phyloP scores from a whole-genome alignment of 2,888 invertebrate genomes.

The Tachina grossa region DNA sequence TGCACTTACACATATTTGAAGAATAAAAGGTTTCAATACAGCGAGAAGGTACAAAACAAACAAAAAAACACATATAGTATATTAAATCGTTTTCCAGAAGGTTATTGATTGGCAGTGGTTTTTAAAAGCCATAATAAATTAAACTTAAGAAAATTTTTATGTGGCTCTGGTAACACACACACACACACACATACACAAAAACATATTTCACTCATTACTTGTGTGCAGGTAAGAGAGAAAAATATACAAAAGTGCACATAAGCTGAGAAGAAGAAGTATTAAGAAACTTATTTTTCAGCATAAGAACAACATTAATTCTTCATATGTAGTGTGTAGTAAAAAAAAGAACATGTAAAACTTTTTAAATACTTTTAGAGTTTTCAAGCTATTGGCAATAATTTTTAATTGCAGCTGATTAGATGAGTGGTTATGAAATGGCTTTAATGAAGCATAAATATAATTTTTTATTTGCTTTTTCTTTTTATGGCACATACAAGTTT shows the following conservation, averaged over 20 bases:
- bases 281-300: neutral
- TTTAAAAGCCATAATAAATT: slow-evolving; percentile 60
- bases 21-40: slow-evolving; percentile 25
- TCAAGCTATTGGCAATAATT: neutral
- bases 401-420: neutral
- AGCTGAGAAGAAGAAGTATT: neutral
- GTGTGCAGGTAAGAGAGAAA: neutral
- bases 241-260: neutral
- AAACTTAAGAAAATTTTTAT: slow-evolving; percentile 20
- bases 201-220: slow-evolving; percentile 24
- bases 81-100: slow-evolving; percentile 27
- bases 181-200: neutral
- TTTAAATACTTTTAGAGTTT: neutral
- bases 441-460: no score
- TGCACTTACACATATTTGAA: neutral
- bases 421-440: neutral
- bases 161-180: neutral
- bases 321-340: neutral
- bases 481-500: no score
- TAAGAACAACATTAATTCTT: neutral
- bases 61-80: no score
- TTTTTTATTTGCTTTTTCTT: no score
- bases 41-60: neutral
- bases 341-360: neutral
- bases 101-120: slow-evolving; percentile 58